Evolutionary conservation across 2,113 vertebrate genomes (phyloP), one percentile per base, ranked within the genome.

Genomic region (Ariopsis seemanni): DNA sequence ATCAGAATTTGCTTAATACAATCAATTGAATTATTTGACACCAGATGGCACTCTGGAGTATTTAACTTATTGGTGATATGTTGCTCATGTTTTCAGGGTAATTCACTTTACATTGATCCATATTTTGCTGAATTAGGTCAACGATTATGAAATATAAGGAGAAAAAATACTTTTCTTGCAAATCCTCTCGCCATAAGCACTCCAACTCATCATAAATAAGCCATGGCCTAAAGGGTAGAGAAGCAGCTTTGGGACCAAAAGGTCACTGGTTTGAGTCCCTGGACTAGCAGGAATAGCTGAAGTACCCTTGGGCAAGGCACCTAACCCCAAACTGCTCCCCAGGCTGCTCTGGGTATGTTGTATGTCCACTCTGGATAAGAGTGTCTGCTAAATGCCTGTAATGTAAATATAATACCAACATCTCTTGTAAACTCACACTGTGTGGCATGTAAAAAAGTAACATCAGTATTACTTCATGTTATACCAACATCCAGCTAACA

Each of bases 31-130:
- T 55, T 74, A 34, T 8, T 58, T 10, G 84, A 90, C 94, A 93
- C 90, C 85, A 94, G 93, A 34, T 89, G 92, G 92, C 92, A 90
- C 90, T 65, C 89, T 15, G 15, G 89, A 90, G 92, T 83, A 6
- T 83, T 88, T 5, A 55, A 60, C 30, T 58, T 8, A 22, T 22
- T 9, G 17, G 14, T 30, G 53, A 11, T 18, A 75, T 48, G 42
- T 10, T 18, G 34, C 18, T 74, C 1, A 77, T 52, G 34, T 50
- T 75, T 22, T 42, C 9, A 48, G 7, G 4, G 5, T 71, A 72
- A 72, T 72, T 34, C n/a, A 69, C 0, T 5, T 69, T 69, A 69
- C n/a, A 18, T 15, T 71, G 22, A 2, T n/a, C n/a, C 12, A 27
- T 20, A 20, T 34, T 57, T 80, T 30, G 10, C 34, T 72, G 48